Conservation (phyloP, 1,140 invertebrate genomes). For the Drosophila persimilis region DNA sequence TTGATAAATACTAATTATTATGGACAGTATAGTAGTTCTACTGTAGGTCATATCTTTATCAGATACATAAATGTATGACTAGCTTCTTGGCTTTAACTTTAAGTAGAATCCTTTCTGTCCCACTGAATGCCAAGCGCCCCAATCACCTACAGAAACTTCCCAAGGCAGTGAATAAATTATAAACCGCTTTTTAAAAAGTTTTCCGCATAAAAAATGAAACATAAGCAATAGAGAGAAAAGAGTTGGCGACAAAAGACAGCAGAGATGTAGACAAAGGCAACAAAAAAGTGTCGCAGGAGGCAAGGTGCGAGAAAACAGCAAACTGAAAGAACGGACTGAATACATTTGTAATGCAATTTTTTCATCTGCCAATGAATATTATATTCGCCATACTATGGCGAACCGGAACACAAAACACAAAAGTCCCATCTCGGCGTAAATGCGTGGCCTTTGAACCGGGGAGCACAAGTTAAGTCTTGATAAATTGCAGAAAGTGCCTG, state of each 20-base stretch:
- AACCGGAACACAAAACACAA: constrained; percentile 11
- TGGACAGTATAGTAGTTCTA: no score
- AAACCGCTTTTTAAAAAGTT: constrained; percentile 21
- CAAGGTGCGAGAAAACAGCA: constrained; percentile 1
- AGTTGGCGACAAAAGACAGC: constrained; percentile 1
- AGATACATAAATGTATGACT: no score
- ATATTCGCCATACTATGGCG: constrained; percentile 9
- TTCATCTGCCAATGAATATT: constrained; percentile 28
- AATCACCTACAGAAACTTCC: constrained; percentile 34
- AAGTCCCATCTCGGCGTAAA: constrained; percentile 41
- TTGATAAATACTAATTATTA: no score
- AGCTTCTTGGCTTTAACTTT: no score
- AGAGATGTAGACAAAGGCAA: not conserved
- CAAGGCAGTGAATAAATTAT: constrained; percentile 37
- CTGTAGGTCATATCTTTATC: no score
- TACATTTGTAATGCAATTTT: constrained; percentile 25
- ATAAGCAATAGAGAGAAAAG: constrained; percentile 13
- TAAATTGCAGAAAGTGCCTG: constrained; percentile 63
- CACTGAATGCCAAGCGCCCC: constrained; percentile 3
- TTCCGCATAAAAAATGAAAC: constrained; percentile 39
- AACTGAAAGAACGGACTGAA: not conserved
- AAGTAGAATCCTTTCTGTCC: no score
- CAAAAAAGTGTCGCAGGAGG: not conserved
- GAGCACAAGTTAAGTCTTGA: constrained; percentile 71
- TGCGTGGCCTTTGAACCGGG: constrained; percentile 54